A percentile compares a stretch with the other conserved stretches of the same genome.
phyloP scores from a whole-genome alignment of 2,113 vertebrate genomes.

The Leptocoma aspasia region DNA sequence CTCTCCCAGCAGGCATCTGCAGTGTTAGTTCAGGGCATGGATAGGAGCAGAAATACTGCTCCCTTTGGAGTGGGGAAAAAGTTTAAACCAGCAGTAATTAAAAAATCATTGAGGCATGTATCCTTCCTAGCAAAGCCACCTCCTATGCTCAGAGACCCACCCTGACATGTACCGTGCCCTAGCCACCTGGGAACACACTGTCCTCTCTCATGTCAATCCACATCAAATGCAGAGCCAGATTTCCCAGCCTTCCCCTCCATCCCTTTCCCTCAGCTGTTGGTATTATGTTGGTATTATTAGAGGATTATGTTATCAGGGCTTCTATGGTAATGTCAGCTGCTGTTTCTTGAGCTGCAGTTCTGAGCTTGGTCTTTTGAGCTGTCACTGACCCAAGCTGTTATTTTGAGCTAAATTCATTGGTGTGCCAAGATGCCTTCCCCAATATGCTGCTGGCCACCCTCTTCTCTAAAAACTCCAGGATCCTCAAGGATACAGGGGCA shows the following conservation, averaged over 20 bases:
- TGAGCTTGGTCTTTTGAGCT: background rate
- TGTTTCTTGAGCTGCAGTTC: background rate
- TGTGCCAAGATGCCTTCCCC: background rate
- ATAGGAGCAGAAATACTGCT: background rate
- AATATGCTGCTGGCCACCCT: background rate
- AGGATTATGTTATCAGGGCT: conserved; percentile 55
- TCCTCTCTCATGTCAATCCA: background rate
- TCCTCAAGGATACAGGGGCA: background rate
- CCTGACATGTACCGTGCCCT: background rate
- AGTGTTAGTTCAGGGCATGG: background rate
- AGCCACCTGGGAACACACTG: background rate
- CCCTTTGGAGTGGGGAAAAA: background rate
- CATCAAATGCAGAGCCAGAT: background rate
- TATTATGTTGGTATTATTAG: background rate
- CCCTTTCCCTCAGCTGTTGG: background rate
- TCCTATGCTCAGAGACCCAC: background rate
- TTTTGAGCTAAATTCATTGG: background rate
- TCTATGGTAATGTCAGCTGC: conserved; percentile 15
- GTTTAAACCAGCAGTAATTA: background rate
- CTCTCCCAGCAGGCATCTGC: background rate
- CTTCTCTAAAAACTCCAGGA: background rate
- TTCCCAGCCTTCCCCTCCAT: background rate
- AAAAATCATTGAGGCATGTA: background rate
- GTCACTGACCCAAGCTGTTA: background rate
- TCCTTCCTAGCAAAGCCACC: background rate